Base-by-base conservation (phyloP, 1,140 invertebrate genomes). In the Pseudomyrmex dendroicus region DNA sequence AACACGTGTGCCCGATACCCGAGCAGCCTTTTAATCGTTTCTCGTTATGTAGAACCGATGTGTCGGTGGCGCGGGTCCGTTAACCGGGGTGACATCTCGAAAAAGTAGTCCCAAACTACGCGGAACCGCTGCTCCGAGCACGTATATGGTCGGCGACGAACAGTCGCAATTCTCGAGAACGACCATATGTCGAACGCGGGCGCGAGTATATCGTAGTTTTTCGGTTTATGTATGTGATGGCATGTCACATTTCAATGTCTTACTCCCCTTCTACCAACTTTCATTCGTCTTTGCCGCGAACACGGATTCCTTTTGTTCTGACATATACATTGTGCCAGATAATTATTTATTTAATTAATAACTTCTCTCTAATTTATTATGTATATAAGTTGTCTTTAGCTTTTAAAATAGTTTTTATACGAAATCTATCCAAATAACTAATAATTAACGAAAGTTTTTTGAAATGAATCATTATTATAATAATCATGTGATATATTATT, bases 21-120 rank as follows among this genome's bases (percentile, higher is more conserved):
- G 90, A 91, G 83, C 82, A 57, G 88, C 83, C 86, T 91, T 84
- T 91, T 86, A 87, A 91, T 91, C 88, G 84, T 85, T 77, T 17
- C 52, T 57, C 63, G 85, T 84, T 64, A 83, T 82, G 73, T 78
- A 70, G 73, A 61, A 84, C 61, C 68, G 63, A 89, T 86, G 86
- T 83, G 76, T 82, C 73, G 77, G 59, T 70, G 77, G 46, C 63
- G 64, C 25, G 56, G 80, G 77, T 84, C 86, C 84, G 86, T 89
- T 85, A 84, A 62, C 84, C 74, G 83, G 82, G 73, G 67, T 57
- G 73, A 84, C 86, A 86, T 84, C 77, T 87, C 86, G 83, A 91
- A 92, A 91, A 92, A 92, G 86, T 91, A 90, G 90, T 87, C 90
- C 89, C 83, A 91, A 92, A 92, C 91, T 92, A 91, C 90, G 89